These are phyloP conservation scores for Pterois miles DNA, from an alignment of 2,797 vertebrate genomes.

Conservation along the genomic window DNA sequence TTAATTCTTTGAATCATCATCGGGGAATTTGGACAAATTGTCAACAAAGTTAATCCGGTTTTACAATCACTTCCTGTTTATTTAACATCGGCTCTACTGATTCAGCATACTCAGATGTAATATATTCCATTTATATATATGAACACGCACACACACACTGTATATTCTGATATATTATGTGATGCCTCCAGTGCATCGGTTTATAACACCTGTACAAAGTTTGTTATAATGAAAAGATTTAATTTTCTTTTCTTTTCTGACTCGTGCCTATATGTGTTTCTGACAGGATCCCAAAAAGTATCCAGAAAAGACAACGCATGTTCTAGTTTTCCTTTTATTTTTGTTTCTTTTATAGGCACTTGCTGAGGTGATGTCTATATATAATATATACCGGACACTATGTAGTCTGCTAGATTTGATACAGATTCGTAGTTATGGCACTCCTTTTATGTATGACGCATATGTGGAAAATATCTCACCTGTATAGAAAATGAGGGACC, in stretches of 20 bases:
- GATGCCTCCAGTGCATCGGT: conserved; percentile 79
- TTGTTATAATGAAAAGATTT: conserved; percentile 88
- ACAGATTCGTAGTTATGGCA: conserved; percentile 97
- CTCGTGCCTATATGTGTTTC: conserved; percentile 98
- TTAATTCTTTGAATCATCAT: conserved; percentile 62
- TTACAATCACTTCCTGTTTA: conserved; percentile 82
- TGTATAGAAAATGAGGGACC: conserved; percentile 90
- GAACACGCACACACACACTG: conserved; percentile 47
- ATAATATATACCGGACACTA: conserved; percentile 99
- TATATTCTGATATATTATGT: conserved; percentile 83
- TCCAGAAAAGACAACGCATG: conserved; percentile 90
- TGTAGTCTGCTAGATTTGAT: conserved; percentile 99
- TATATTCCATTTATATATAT: conserved; percentile 83
- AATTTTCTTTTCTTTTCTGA: conserved; percentile 89
- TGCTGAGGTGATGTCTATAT: conserved; percentile 99
- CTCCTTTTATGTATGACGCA: conserved; percentile 93
- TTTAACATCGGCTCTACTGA: conserved; percentile 88
- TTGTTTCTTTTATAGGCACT: conserved; percentile 91
- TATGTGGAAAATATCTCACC: conserved; percentile 89
- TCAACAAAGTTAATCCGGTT: conserved; percentile 74
- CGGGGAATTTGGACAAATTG: conserved; percentile 66
- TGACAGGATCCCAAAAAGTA: conserved; percentile 84
- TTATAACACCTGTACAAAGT: conserved; percentile 91
- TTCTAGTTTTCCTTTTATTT: conserved; percentile 78
- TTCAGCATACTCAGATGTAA: conserved; percentile 90